These are phyloP conservation scores for Phoeniculus purpureus DNA, from an alignment of 2,797 vertebrate genomes.

Conservation along the genomic window DNA sequence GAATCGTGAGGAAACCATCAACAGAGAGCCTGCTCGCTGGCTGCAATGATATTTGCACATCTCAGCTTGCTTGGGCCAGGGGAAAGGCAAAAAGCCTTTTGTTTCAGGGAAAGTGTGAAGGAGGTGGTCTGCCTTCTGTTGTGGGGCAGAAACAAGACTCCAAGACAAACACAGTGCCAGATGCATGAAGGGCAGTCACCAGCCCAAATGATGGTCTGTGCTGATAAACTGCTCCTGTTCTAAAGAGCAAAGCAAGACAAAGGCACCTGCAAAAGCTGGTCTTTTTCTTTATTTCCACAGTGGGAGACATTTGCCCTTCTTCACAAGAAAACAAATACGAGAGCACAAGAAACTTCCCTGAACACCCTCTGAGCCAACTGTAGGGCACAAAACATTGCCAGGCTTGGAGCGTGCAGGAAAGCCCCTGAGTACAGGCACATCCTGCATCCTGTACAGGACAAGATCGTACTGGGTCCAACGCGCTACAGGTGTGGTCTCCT, in stretches of 20 bases:
- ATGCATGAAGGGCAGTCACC: background rate
- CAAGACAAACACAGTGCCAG: background rate
- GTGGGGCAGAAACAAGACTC: background rate
- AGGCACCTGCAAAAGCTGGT: background rate
- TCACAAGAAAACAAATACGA: background rate
- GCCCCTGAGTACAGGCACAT: background rate
- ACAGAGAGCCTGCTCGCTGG: background rate
- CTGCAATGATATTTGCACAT: background rate
- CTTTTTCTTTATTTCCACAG: background rate
- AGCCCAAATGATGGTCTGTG: background rate
- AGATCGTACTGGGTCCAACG: background rate
- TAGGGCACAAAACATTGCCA: background rate
- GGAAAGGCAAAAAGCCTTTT: background rate
- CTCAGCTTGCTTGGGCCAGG: background rate
- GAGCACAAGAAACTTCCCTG: background rate
- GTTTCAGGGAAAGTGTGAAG: background rate
- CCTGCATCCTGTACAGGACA: rapidly evolving
- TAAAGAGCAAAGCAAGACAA: background rate
- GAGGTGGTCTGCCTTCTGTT: background rate
- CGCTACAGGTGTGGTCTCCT: background rate
- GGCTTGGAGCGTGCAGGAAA: too few species aligned
- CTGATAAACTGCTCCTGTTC: background rate
- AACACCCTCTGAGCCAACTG: background rate
- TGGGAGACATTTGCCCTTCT: background rate
- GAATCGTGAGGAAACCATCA: background rate